phyloP scores from a whole-genome alignment of 2,113 vertebrate species.

The Heterochromis multidens region DNA sequence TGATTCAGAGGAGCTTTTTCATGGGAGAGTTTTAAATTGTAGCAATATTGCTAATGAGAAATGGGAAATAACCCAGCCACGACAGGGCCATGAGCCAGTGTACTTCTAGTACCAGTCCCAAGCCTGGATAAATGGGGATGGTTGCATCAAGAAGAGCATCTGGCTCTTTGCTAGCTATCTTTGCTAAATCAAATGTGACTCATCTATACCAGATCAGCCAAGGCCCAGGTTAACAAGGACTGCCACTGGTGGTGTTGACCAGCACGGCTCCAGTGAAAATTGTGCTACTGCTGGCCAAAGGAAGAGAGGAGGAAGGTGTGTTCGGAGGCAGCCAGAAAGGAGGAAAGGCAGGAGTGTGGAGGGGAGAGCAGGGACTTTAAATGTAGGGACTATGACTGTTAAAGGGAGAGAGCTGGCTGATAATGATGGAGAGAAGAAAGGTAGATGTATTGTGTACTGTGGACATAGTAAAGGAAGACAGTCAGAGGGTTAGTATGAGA shows the following conservation, averaged over 20 bases:
- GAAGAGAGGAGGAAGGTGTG: too few species aligned
- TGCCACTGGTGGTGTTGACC: not conserved
- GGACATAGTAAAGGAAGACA: not conserved
- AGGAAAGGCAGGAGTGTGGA: fast-evolving
- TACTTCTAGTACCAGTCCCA: not conserved
- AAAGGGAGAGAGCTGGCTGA: not conserved
- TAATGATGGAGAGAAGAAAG: not conserved
- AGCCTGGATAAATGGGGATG: fast-evolving
- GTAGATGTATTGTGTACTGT: not conserved
- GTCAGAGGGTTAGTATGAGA: not conserved
- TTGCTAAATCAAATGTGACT: not conserved
- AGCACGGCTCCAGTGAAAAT: too few species aligned
- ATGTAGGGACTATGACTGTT: not conserved
- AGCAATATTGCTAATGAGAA: not conserved
- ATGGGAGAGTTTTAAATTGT: not conserved
- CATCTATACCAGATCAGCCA: not conserved
- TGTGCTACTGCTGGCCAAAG: too few species aligned
- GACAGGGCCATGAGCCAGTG: not conserved
- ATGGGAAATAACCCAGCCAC: fast-evolving
- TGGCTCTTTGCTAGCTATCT: not conserved
- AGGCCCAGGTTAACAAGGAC: not conserved
- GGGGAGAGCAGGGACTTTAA: fast-evolving
- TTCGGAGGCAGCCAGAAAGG: not conserved
- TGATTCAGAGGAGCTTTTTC: not conserved
- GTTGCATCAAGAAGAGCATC: not conserved